Percentiles rank a stretch among this genome's conserved stretches.
Conservation (phyloP, 2,888 invertebrate species). For the Amblyjoppa proteus region DNA sequence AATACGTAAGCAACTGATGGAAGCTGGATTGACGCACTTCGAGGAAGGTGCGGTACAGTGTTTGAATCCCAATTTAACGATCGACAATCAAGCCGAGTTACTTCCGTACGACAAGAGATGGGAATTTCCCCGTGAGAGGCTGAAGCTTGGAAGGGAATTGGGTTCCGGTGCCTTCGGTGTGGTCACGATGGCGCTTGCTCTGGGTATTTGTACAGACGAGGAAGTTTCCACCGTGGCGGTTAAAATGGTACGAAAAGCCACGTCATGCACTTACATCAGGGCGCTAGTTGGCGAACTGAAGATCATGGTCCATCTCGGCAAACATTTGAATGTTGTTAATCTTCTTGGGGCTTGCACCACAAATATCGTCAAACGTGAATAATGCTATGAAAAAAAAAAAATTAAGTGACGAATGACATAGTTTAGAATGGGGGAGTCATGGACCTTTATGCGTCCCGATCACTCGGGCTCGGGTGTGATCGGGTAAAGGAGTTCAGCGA, state of each 20-base stretch:
- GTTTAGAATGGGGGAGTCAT: too few species aligned
- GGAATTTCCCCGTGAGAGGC: conserved; percentile 95
- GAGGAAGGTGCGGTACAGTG: conserved; percentile 92
- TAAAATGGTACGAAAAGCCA: conserved; percentile 96
- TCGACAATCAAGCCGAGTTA: conserved; percentile 97
- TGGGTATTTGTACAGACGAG: conserved; percentile 92
- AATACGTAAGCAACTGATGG: conserved; percentile 89
- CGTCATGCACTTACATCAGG: conserved; percentile 93
- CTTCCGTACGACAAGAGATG: conserved; percentile 95
- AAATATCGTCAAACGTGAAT: conserved; percentile 94
- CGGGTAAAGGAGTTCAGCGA: too few species aligned
- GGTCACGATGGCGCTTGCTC: conserved; percentile 95
- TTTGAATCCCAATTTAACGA: conserved; percentile 94
- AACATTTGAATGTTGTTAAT: conserved; percentile 97
- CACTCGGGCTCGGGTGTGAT: too few species aligned
- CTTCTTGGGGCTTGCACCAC: conserved; percentile 97
- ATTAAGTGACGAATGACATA: too few species aligned
- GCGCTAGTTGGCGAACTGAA: conserved; percentile 97
- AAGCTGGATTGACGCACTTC: conserved; percentile 91
- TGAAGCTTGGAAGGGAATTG: conserved; percentile 94
- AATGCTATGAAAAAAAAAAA: background rate
- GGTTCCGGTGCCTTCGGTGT: conserved; percentile 98
- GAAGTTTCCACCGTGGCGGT: conserved; percentile 94
- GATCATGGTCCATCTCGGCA: conserved; percentile 97
- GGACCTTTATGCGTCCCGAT: too few species aligned